A percentile compares a stretch with the other conserved stretches of the same genome.
Evolutionary conservation across 2,888 invertebrate genomes (phyloP).

Genomic region (Bimastos eiseni): DNA sequence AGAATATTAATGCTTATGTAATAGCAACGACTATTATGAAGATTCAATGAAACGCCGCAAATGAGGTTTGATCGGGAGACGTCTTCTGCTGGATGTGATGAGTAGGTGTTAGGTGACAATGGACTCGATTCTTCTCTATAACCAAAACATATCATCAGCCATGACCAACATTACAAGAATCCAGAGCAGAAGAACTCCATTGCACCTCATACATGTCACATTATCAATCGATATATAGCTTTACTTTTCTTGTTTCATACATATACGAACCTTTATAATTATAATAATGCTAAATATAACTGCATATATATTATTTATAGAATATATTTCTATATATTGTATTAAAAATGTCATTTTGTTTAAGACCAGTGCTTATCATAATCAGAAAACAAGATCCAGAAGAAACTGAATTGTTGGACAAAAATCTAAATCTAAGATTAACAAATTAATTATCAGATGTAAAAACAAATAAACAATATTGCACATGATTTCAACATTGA

Average conservation of each 20-base stretch:
- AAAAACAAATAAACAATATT: neutral
- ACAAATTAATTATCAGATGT: neutral
- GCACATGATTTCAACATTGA: conserved; percentile 1
- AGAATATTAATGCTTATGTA: neutral
- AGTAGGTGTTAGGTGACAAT: neutral
- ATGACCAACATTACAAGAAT: no score
- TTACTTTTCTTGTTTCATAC: no score
- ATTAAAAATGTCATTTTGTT: no score
- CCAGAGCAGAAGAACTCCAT: no score
- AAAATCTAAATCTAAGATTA: neutral
- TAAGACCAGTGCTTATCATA: no score
- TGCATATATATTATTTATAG: no score
- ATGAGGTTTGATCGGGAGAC: neutral
- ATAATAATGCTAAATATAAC: no score
- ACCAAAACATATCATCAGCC: no score
- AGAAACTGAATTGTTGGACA: neutral
- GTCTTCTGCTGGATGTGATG: neutral
- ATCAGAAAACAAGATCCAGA: neutral
- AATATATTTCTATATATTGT: neutral
- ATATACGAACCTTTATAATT: no score
- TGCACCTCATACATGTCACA: no score
- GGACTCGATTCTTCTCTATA: neutral
- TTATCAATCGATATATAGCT: no score
- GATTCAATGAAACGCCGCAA: neutral
- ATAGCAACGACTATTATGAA: neutral